phyloP scores from a whole-genome alignment of 2,797 vertebrate species.

The Thalassophryne amazonica region DNA sequence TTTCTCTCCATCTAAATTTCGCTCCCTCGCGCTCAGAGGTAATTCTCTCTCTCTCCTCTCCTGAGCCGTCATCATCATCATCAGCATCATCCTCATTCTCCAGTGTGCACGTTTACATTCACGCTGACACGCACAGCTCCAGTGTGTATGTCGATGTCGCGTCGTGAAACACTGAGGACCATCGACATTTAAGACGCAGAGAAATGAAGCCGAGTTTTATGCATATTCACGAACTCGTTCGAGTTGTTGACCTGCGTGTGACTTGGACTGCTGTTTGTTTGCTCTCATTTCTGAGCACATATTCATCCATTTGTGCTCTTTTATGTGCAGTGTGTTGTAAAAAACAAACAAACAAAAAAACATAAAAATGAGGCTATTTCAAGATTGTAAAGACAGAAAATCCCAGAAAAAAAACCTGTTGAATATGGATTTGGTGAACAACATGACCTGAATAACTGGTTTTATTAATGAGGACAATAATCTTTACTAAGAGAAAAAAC shows the following conservation, averaged over 20 bases:
- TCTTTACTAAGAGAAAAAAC: not conserved
- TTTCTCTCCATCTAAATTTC: constrained; percentile 42
- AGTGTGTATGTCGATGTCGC: constrained; percentile 38
- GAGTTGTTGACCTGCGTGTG: not conserved
- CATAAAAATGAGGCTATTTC: too few species aligned
- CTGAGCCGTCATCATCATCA: constrained; percentile 60
- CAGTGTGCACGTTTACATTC: constrained; percentile 7
- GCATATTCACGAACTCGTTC: not conserved
- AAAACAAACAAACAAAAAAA: constrained; percentile 2
- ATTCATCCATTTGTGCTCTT: not conserved
- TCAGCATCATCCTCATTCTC: constrained; percentile 14
- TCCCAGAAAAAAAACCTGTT: not conserved
- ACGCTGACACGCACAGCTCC: constrained; percentile 26
- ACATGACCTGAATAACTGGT: constrained; percentile 8
- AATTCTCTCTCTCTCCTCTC: constrained; percentile 62
- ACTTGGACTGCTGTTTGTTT: not conserved
- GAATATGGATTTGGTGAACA: not conserved
- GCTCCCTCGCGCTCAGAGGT: constrained; percentile 65
- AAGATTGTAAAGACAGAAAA: not conserved
- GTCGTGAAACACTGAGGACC: constrained; percentile 29
- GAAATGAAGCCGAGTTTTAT: not conserved
- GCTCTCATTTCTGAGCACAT: not conserved
- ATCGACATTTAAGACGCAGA: constrained; percentile 10
- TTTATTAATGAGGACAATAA: constrained; percentile 23
- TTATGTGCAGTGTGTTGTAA: not conserved